Evolutionary conservation across 2,113 vertebrate species (phyloP), one percentile per base, ranked within the genome.

Genomic region (Petrocephalus microphthalmus): DNA sequence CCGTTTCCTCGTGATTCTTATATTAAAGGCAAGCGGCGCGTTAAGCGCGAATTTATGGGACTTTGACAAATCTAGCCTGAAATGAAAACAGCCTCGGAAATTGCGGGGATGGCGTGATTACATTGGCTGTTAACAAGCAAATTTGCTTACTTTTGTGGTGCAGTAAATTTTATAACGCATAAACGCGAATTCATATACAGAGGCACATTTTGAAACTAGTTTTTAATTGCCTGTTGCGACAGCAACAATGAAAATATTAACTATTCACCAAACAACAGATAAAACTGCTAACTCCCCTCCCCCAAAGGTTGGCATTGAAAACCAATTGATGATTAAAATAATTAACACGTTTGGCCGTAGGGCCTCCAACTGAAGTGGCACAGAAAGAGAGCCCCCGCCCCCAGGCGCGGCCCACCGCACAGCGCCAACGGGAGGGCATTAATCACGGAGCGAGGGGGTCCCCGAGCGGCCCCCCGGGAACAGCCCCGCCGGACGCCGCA

Each of bases 381-480:
- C 93, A 93, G 93, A 93, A 94, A 94, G 92, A 95, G 93, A 94
- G 93, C 93, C 87, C 91, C 91, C 91, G 22, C 56, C 86, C 8
- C 86, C 15, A n/a, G 3, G 90, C 91, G 91, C 91, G 19, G 92
- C 92, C 91, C 92, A 91, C 92, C 89, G 90, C 87, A 89, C 90
- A 90, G 92, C 91, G 92, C 90, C 92, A 92, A 91, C 91, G 93
- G 92, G 91, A 94, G 90, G 89, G 92, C 93, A 95, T 95, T 93
- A 95, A 95, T 95, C 94, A 94, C 92, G 91, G 91, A 92, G 91
- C 93, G 90, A 87, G 89, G 87, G 91, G 92, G 90, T 93, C 92
- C 93, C 92, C 90, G 88, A 92, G 93, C 91, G 85, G 89, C 17
- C 90, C 54, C 81, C 37, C 42, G 37, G 89, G 90, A 89, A 91